phyloP scores from a whole-genome alignment of 2,888 invertebrate species.

The Eucera pruinosa region DNA sequence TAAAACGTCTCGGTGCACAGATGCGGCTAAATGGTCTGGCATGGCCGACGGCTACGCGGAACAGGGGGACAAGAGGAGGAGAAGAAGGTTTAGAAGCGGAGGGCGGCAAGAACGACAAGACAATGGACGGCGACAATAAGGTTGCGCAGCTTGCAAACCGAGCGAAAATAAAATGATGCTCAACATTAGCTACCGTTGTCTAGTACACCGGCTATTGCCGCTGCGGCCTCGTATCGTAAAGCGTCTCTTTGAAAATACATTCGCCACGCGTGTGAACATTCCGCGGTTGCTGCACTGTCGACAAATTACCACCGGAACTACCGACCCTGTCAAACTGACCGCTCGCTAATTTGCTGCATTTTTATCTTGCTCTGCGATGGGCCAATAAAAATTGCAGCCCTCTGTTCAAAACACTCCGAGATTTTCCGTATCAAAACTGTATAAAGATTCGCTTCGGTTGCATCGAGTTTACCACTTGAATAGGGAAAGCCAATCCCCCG shows the following conservation, averaged over 20 bases:
- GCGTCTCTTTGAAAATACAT: neutral
- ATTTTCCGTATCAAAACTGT: no score
- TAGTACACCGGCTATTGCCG: conserved; percentile 22
- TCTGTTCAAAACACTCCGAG: no score
- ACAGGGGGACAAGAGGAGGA: conserved; percentile 49
- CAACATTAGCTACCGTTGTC: conserved; percentile 61
- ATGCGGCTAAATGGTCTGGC: conserved; percentile 66
- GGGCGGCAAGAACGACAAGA: conserved; percentile 75
- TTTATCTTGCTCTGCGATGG: no score
- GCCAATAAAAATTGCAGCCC: no score
- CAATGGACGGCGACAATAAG: conserved; percentile 80
- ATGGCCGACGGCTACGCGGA: conserved; percentile 38
- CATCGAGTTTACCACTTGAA: no score
- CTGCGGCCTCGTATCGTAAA: neutral
- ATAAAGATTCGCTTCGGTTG: no score
- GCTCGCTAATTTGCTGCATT: no score
- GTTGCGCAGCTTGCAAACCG: conserved; percentile 63
- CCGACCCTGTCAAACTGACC: no score
- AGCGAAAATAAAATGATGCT: conserved; percentile 75
- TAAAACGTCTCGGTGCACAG: conserved; percentile 62
- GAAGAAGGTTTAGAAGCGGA: conserved; percentile 52
- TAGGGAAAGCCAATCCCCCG: no score
- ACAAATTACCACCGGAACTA: no score
- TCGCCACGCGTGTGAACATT: no score
- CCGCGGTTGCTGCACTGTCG: no score